Evolutionary conservation across 2,113 vertebrate genomes (phyloP).

Genomic region (Ictalurus furcatus): DNA sequence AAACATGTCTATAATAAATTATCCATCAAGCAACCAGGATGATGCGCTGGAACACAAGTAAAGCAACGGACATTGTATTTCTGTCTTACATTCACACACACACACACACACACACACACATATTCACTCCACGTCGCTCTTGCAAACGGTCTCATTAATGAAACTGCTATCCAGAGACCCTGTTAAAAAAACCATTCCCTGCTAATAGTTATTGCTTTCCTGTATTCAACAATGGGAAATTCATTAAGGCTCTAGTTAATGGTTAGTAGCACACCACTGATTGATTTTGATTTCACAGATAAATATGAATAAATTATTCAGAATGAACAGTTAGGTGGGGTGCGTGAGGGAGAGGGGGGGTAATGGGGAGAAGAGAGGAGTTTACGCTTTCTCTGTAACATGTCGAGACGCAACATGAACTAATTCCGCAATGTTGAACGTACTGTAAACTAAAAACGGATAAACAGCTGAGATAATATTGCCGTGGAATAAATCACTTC

Average conservation of each 20-base stretch:
- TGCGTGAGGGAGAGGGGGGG: too few relatives aligned
- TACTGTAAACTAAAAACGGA: neutral
- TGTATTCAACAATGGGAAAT: neutral
- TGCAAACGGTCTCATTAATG: neutral
- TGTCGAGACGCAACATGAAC: too few relatives aligned
- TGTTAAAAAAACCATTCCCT: constrained; percentile 1
- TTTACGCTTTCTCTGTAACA: too few relatives aligned
- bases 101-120: neutral
- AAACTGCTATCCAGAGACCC: neutral
- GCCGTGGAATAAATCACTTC: neutral
- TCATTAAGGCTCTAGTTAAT: neutral
- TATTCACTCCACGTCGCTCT: neutral
- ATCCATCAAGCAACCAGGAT: neutral
- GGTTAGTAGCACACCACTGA: neutral
- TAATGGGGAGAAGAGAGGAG: too few relatives aligned
- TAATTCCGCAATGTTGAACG: neutral
- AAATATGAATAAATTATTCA: neutral
- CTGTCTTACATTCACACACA: neutral
- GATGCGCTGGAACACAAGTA: neutral
- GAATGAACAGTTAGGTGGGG: neutral
- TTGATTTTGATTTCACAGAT: neutral
- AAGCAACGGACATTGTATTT: neutral
- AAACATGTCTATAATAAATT: neutral
- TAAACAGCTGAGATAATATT: neutral
- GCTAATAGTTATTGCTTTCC: neutral